phyloP scores from a whole-genome alignment of 2,113 vertebrate species.

The Hippocampus zosterae region DNA sequence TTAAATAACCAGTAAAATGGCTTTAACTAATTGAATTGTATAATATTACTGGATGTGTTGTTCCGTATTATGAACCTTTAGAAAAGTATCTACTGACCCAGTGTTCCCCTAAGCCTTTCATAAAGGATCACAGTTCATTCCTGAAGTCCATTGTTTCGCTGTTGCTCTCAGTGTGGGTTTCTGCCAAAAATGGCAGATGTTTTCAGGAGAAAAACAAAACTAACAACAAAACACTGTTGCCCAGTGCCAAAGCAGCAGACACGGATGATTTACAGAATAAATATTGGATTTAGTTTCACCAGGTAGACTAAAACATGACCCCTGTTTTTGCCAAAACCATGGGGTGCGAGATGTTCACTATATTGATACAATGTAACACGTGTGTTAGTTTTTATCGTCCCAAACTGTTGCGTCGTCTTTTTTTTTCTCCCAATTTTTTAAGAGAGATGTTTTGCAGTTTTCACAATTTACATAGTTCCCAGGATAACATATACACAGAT shows the following conservation, averaged over 20 bases:
- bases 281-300: slow-evolving; percentile 1
- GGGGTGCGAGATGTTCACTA: not conserved
- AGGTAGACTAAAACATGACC: slow-evolving; percentile 6
- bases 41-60: not conserved
- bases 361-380: not conserved
- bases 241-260: slow-evolving; percentile 3
- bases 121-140: not conserved
- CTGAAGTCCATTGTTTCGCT: not conserved
- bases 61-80: not conserved
- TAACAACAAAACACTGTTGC: not conserved
- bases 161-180: not conserved
- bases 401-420: not conserved
- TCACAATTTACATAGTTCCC: not conserved
- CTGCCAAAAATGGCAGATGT: slow-evolving; percentile 15
- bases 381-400: not conserved
- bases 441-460: not conserved
- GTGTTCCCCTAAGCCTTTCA: not conserved
- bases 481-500: not conserved
- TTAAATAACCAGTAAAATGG: not conserved
- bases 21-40: not conserved
- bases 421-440: not conserved
- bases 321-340: not conserved
- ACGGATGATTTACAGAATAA: slow-evolving; percentile 6
- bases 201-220: not conserved
- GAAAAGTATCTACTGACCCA: not conserved